These are phyloP conservation scores for fruit fly (Drosophila melanogaster) DNA, from an alignment of 1,140 invertebrate species.

Conservation along the genomic window DNA sequence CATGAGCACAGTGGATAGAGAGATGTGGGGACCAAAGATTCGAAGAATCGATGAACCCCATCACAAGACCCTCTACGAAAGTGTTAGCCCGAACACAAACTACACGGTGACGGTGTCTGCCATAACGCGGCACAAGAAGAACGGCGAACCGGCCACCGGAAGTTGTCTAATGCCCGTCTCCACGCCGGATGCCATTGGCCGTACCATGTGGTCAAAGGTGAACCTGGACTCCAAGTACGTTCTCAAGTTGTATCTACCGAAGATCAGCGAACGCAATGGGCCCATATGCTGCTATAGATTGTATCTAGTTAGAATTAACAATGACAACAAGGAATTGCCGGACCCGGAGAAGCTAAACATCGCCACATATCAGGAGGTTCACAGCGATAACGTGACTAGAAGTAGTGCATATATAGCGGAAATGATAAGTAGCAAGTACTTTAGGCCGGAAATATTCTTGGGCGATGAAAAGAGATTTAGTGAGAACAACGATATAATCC, in stretches of 20 bases:
- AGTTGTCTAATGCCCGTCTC: constrained; percentile 88
- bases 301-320: constrained; percentile 90
- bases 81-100: constrained; percentile 91
- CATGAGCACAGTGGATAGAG: constrained; percentile 85
- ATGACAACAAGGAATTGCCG: constrained; percentile 88
- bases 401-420: constrained; percentile 93
- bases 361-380: constrained; percentile 90
- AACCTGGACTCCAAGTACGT: constrained; percentile 88
- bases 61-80: constrained; percentile 71
- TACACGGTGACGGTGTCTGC: constrained; percentile 90
- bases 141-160: constrained; percentile 88
- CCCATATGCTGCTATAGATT: constrained; percentile 94
- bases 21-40: constrained; percentile 87
- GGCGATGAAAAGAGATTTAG: constrained; percentile 86
- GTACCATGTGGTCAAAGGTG: constrained; percentile 90
- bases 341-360: constrained; percentile 88
- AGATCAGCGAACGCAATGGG: constrained; percentile 93
- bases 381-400: constrained; percentile 84
- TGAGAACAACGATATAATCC: constrained; percentile 55
- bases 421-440: constrained; percentile 88
- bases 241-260: constrained; percentile 89
- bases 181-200: constrained; percentile 87
- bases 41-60: constrained; percentile 86
- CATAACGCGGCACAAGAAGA: constrained; percentile 89
- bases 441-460: constrained; percentile 88